These are phyloP conservation scores for Nysson spinosus DNA, from an alignment of 2,888 invertebrate species.

Conservation along the genomic window DNA sequence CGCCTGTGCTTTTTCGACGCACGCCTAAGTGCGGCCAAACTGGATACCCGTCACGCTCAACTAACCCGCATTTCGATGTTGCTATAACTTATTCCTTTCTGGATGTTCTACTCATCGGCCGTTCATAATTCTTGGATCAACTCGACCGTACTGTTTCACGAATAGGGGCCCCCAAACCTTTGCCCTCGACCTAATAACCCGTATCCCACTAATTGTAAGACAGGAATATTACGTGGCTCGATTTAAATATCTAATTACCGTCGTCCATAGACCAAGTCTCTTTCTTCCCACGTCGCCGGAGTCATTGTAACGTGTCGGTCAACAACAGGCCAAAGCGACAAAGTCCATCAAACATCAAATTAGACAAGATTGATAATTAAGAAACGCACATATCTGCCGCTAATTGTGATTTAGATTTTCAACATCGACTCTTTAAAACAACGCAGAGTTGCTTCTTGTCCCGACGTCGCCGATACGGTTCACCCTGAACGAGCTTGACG, in stretches of 20 bases:
- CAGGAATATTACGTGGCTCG: not conserved
- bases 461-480: not conserved
- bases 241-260: not conserved
- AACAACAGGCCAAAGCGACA: too few species aligned
- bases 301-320: too few species aligned
- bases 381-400: too few species aligned
- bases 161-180: slow-evolving; percentile 5
- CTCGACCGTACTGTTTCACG: slow-evolving; percentile 6
- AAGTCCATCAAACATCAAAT: too few species aligned
- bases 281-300: slow-evolving; percentile 40
- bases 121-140: slow-evolving; percentile 14
- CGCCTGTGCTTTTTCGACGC: slow-evolving; percentile 29
- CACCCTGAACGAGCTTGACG: slow-evolving; percentile 24
- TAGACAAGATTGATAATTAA: too few species aligned
- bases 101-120: not conserved
- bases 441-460: slow-evolving; percentile 6
- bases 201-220: not conserved
- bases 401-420: too few species aligned
- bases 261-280: too few species aligned
- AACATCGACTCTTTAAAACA: slow-evolving; percentile 1
- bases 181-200: slow-evolving; percentile 1
- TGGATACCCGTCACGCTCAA: slow-evolving; percentile 21
- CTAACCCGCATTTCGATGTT: slow-evolving; percentile 21
- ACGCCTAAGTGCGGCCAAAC: slow-evolving; percentile 19
- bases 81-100: slow-evolving; percentile 9